Conservation (phyloP, 2,797 vertebrate genomes). For the Semaprochilodus insignis region DNA sequence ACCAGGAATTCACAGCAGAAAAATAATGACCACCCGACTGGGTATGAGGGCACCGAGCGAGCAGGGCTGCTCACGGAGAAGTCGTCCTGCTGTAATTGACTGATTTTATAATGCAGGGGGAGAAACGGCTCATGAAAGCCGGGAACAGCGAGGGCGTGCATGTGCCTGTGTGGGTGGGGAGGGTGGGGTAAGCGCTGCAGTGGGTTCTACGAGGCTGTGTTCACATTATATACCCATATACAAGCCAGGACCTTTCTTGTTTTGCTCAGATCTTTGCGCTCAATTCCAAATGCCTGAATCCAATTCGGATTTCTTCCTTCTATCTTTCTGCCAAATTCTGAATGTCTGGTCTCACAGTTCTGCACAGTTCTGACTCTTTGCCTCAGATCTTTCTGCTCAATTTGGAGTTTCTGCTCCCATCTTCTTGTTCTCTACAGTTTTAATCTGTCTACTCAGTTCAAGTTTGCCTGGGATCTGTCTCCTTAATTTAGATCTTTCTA, state of each 20-base stretch:
- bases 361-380: neutral
- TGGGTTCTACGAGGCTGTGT: neutral
- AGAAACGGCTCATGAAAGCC: constrained; percentile 70
- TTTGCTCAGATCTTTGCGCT: no score
- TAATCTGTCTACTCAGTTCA: no score
- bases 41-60: constrained; percentile 71
- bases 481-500: neutral
- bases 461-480: neutral
- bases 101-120: constrained; percentile 76
- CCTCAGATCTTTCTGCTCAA: neutral
- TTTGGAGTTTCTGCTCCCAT: neutral
- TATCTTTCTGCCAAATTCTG: neutral
- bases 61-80: constrained; percentile 65
- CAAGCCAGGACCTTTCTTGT: no score
- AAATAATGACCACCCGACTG: constrained; percentile 57
- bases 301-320: no score
- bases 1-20: constrained; percentile 54
- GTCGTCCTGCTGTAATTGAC: constrained; percentile 70
- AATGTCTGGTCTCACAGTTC: neutral
- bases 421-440: neutral
- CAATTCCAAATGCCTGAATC: no score
- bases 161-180: neutral
- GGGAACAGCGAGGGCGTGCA: neutral
- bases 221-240: neutral
- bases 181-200: neutral